These are phyloP conservation scores for Aplysina aerophoba DNA, from an alignment of 37 sponge, comb jelly and placozoan genomes.

Conservation along the genomic window DNA sequence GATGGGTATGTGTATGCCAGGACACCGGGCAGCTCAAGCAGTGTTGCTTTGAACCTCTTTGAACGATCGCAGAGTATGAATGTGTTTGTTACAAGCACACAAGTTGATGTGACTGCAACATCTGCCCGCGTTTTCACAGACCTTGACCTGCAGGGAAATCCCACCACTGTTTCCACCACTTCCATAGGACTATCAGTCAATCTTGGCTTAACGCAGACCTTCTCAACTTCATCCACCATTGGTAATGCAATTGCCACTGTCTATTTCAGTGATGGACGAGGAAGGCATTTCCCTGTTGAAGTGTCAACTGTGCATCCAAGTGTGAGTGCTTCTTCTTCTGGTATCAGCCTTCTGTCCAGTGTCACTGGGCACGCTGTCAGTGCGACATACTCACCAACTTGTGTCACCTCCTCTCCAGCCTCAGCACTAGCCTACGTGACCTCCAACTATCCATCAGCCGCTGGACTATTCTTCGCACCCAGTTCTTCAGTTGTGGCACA, in stretches of 20 bases:
- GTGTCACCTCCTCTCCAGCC: background rate
- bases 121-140: constrained; percentile 34
- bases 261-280: constrained; percentile 66
- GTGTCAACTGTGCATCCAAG: constrained; percentile 8
- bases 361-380: background rate
- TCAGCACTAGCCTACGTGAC: background rate
- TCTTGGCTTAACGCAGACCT: constrained; percentile 10
- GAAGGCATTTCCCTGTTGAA: background rate
- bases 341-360: background rate
- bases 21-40: background rate
- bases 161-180: constrained; percentile 6
- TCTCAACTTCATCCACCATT: background rate
- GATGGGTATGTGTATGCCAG: background rate
- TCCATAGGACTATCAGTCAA: constrained; percentile 21
- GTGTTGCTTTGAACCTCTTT: constrained; percentile 22
- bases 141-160: constrained; percentile 3
- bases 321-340: background rate
- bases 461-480: background rate
- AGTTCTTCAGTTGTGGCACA: background rate
- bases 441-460: background rate
- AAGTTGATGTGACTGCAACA: background rate
- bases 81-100: background rate
- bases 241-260: constrained; percentile 47
- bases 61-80: background rate
- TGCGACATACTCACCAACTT: background rate